Evolutionary conservation across 2,888 invertebrate species (phyloP), one percentile per base, ranked within the genome.

Genomic region (Agrotis segetum): DNA sequence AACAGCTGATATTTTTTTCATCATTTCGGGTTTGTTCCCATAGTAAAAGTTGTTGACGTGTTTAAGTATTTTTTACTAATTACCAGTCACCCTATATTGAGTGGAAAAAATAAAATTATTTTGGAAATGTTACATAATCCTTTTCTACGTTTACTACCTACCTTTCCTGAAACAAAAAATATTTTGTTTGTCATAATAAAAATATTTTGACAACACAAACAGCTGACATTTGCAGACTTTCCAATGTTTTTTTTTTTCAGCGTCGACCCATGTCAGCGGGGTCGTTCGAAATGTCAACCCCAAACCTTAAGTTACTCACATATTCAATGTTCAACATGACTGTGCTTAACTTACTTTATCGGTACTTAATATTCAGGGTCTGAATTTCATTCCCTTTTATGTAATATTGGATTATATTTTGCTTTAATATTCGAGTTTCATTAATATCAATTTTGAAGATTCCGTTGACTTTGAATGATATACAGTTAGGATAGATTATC

Each of bases 251-350:
- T 76, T n/a, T 72, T 68, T 74, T 52, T 19, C 21, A 11, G 14
- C 65, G 34, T 1, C 52, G 47, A 80, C 81, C 83, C 77, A 24
- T 53, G 68, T 83, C 83, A 85, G 4, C 21, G 9, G 11, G 24
- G 50, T 52, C 62, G 46, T 67, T 80, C 65, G 70, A 77, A 76
- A 67, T 83, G 83, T 80, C 83, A 83, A 67, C 59, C 67, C 55
- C 62, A 67, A 55, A 21, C 58, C 9, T 16, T n/a, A 73, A 82
- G 74, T 82, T 78, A 63, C 77, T 34, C 59, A n/a, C 17, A 29
- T 52, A 58, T 69, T 61, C 29, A 56, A n/a, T 52, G 46, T 52
- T 44, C 49, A 65, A 61, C 67, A 55, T 72, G 72, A 62, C 69
- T 67, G 16, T 50, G 34, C 21, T 63, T 66, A 63, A 76, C 62